These are phyloP conservation scores for Peucedramus taeniatus DNA, from an alignment of 2,113 vertebrate species.

Conservation along the genomic window DNA sequence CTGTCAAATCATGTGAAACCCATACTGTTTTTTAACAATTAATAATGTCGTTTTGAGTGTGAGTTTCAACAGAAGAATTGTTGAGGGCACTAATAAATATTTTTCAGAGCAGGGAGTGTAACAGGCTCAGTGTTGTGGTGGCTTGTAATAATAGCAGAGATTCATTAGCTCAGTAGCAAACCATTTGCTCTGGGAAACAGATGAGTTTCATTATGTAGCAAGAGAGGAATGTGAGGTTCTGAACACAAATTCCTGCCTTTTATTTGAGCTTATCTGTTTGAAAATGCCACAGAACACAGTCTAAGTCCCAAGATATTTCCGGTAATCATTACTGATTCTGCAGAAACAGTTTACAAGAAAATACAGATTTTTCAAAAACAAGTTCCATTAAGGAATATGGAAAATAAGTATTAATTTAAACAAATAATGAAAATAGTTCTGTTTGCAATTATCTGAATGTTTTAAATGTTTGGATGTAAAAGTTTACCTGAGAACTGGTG, in stretches of 20 bases:
- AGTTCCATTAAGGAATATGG: not conserved
- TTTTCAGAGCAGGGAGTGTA: not conserved
- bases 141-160: not conserved
- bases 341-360: not conserved
- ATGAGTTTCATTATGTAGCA: slow-evolving; percentile 18
- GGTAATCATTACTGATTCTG: not conserved
- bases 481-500: slow-evolving; percentile 90
- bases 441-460: not conserved
- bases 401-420: not conserved
- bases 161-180: slow-evolving; percentile 18
- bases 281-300: not conserved
- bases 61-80: not conserved
- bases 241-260: slow-evolving; percentile 46
- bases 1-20: not conserved
- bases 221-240: not conserved
- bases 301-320: not conserved
- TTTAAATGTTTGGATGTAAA: not conserved
- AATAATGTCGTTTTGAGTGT: not conserved
- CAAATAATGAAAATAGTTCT: not conserved
- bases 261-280: slow-evolving; percentile 11
- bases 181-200: slow-evolving; percentile 16
- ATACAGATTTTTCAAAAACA: not conserved
- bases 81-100: not conserved
- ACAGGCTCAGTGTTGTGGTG: not conserved
- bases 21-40: not conserved